Evolutionary conservation across 2,888 invertebrate genomes (phyloP), one percentile per base, ranked within the genome.

Genomic region (Ferdinandea cuprea): DNA sequence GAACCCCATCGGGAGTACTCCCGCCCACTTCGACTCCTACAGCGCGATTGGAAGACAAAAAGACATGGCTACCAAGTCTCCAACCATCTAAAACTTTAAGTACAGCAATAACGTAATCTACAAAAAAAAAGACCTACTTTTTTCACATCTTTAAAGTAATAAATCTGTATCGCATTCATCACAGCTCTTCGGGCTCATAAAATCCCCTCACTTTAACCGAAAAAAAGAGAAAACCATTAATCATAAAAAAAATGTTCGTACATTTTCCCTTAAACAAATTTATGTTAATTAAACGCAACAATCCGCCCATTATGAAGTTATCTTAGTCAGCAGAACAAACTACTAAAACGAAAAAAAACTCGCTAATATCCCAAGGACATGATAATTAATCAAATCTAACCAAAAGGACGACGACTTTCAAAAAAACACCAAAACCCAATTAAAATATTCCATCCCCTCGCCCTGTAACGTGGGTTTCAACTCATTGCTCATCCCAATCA

Each of bases 331-430:
- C n/a, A 40, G 2, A 46, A 30, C 30, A 9, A 56, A 8, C 15
- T 21, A 37, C n/a, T 15, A 40, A 58, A 11, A 19, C 5, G 19
- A 28, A 15, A 42, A 42, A 13, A 32, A 40, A 50, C 30, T 21
- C 15, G 50, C 42, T 52, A 48, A 40, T 52, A 46, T 8, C 50
- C 50, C 40, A 52, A 61, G 44, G 52, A 72, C 37, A 28, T 17
- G 25, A 28, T 72, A 54, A 72, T 72, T 72, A 54, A 72, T 72
- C 61, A 72, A 54, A 63, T 32, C 42, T 32, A 52, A 42, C 61
- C 54, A 54, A 21, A 61, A 44, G 19, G 44, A 54, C 52, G 32
- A 35, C 37, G 35, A 71, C 25, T 25, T 25, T 25, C 25, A 40
- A 25, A 37, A 25, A 25, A 21, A 37, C 25, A 48, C 13, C 28